Conservation (phyloP, 2,888 invertebrate species). For the Dryocosmus kuriphilus region DNA sequence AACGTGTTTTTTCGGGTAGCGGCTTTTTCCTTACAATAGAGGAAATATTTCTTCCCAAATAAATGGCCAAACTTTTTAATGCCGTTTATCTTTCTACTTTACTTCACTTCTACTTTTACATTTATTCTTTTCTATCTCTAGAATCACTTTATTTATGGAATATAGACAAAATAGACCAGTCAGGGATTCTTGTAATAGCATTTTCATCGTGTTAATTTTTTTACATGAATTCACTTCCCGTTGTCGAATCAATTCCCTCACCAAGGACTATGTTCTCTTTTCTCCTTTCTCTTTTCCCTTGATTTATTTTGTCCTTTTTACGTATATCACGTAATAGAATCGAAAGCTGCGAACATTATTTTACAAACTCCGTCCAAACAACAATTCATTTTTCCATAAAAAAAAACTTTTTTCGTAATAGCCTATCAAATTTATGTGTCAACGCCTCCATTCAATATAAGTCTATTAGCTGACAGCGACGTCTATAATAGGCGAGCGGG, state of each 20-base stretch:
- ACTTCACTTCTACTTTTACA: too few species aligned
- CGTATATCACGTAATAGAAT: conserved; percentile 2
- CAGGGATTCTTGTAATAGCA: neutral
- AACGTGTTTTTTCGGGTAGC: neutral
- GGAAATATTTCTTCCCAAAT: neutral
- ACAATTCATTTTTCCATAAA: neutral
- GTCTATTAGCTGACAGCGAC: too few species aligned
- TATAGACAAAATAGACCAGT: neutral
- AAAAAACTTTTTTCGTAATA: conserved; percentile 8
- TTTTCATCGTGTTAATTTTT: conserved; percentile 12
- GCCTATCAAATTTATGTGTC: neutral
- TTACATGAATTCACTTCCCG: neutral
- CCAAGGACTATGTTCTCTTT: neutral
- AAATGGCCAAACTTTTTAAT: neutral
- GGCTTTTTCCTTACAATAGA: neutral
- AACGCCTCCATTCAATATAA: too few species aligned
- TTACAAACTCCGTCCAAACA: neutral
- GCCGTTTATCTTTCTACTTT: neutral
- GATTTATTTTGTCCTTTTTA: conserved; percentile 17
- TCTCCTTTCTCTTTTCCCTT: neutral
- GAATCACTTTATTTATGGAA: neutral
- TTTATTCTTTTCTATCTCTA: neutral
- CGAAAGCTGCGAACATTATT: conserved; percentile 19
- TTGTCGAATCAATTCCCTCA: conserved; percentile 5
- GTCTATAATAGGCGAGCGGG: too few species aligned